Base-by-base conservation (phyloP, 2,113 vertebrate species). In the Glareola pratincola region DNA sequence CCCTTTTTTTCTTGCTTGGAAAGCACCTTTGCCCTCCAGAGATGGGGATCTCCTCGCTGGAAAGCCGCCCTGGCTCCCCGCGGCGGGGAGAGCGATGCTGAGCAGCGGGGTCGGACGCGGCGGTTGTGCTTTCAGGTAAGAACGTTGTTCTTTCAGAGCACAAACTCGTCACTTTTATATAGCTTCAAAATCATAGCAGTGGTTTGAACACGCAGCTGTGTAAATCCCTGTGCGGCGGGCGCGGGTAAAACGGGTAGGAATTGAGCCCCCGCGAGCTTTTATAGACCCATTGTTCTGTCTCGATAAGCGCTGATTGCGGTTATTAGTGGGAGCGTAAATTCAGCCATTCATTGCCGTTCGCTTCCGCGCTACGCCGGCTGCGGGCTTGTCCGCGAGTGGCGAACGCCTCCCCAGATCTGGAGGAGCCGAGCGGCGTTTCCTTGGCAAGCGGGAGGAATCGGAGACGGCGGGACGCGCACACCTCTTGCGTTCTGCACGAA, bases 71-170 rank as follows among this genome's bases (percentile, higher is more conserved):
- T 2, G 64, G 10, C 21, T 60, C 3, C 41, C 87, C 21, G 36
- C 1, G 71, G 34, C 6, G 71, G 87, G 53, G 62, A 32, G 47
- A 27, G 21, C 75, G 3, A 4, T 5, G 90, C n/a, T 96, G 4
- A 79, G 8, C 2, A 23, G 8, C 32, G 8, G 37, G 18, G 56
- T 37, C 16, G 63, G 88, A 69, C 13, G 94, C 75, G 3, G 75
- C 4, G 41, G 32, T 47, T 10, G 63, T 7, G 45, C 32, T 27
- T 64, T 18, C 94, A 91, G 94, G 96, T 96, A 92, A 86, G 95
- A 9, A 12, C 1, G 2, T 11, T 18, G 1, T 14, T 10, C 10
- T 34, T 34, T 22, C 6, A 8, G 37, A 9, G 66, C 8, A 4
- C 32, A 41, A 53, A 4, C 47, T 53, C 1, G n/a, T n/a, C n/a